Base-by-base conservation (phyloP, 2,888 invertebrate genomes). In the Euphydryas editha region DNA sequence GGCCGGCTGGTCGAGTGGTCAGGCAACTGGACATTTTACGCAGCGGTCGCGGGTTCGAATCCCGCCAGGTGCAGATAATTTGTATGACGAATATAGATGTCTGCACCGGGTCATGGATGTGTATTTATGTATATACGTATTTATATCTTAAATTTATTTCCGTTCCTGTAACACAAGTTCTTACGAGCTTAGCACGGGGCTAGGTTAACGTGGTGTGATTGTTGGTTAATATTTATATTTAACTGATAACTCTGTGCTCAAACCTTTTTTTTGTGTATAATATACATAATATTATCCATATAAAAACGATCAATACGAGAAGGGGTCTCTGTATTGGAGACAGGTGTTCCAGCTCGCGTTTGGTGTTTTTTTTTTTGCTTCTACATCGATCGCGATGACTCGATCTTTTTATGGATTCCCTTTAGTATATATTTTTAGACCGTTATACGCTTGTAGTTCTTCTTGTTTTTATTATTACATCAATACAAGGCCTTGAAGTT, bases 301-400 rank as follows among this genome's bases (percentile, higher is more conserved):
- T 65, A 44, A 46, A 65, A 58, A 67, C 68, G 70, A 65, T 68
- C 65, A 70, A 36, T 46, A 58, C n/a, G 47, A 44, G 54, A 58
- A 59, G 69, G 67, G 65, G 65, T 62, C 44, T 57, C 57, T 59
- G n/a, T n/a, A 21, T 51, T 51, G 39, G 65, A 59, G 68, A 68
- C 70, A 70, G 70, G 70, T 68, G 70, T 60, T 62, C 44, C 39
- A 39, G 49, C 62, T 59, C 30, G 57, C 65, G 67, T 63, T 56
- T 49, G 51, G 49, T 59, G 46, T 39, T 37, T 69, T 67, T n/a
- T n/a, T 30, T 69, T 69, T 69, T 37, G 55, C 11, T 60, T 54
- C 46, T 56, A 59, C 59, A 70, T 70, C 67, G 70, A 70, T 57
- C 30, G 65, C 49, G 65, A 59, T 59, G 56, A 36, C 56, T 65